Conservation (phyloP, 2,113 vertebrate species). For the Toxotes chatareus region DNA sequence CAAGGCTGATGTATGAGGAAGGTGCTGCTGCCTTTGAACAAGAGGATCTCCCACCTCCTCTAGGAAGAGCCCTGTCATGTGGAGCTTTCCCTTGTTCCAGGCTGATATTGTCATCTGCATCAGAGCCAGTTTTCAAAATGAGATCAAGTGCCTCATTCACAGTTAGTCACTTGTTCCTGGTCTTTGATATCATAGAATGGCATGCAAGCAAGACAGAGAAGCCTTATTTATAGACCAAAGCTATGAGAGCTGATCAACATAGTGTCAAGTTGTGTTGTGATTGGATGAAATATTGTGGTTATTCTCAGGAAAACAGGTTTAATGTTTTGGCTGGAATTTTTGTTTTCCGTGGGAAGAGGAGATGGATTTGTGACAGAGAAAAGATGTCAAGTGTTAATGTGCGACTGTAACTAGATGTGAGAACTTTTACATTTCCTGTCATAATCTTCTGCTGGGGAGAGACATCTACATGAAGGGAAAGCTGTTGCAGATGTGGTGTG, state of each 20-base stretch:
- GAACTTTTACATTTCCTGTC: neutral
- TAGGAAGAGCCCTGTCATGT: constrained; percentile 29
- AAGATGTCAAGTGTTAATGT: constrained; percentile 6
- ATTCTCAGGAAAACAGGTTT: constrained; percentile 30
- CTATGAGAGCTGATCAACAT: constrained; percentile 40
- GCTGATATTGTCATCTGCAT: constrained; percentile 55
- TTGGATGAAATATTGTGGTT: constrained; percentile 24
- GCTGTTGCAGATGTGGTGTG: constrained; percentile 13
- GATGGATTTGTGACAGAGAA: constrained; percentile 6
- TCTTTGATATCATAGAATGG: constrained; percentile 57
- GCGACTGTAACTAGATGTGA: neutral
- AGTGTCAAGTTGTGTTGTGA: constrained; percentile 35
- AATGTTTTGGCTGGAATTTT: constrained; percentile 11
- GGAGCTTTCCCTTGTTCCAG: constrained; percentile 42
- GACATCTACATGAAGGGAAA: neutral
- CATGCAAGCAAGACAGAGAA: constrained; percentile 46
- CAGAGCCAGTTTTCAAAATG: constrained; percentile 53
- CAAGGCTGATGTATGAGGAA: constrained; percentile 30
- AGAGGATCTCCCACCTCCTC: constrained; percentile 29
- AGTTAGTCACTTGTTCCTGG: constrained; percentile 42
- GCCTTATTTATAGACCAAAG: constrained; percentile 49
- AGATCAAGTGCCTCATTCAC: constrained; percentile 63
- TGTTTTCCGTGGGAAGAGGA: neutral
- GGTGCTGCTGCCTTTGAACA: constrained; percentile 45
- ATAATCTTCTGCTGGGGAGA: constrained; percentile 11